These are phyloP conservation scores for Epinotia ramella DNA, from an alignment of 2,888 invertebrate species.

Conservation along the genomic window DNA sequence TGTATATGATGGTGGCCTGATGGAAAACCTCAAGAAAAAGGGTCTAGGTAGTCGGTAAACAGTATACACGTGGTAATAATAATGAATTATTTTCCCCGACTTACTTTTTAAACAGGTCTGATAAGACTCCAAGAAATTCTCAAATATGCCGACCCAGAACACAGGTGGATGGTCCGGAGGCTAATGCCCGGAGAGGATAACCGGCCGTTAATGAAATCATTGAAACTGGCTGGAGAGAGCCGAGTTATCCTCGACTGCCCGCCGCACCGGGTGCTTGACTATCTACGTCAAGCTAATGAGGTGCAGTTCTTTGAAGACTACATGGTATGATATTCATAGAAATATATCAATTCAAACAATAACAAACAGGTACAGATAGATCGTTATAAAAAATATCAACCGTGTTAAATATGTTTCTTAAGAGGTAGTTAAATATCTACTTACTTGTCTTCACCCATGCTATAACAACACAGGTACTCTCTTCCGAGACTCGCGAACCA, in stretches of 20 bases:
- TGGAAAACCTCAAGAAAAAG: too few species aligned
- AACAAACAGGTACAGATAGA: background rate
- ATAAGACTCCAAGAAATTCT: slow-evolving; percentile 92
- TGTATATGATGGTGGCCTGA: too few species aligned
- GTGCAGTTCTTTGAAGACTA: slow-evolving; percentile 94
- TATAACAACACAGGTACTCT: too few species aligned
- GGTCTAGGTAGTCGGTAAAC: too few species aligned
- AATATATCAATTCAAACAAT: background rate
- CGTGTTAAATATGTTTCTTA: too few species aligned
- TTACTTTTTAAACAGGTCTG: slow-evolving; percentile 79
- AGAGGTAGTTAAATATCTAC: too few species aligned
- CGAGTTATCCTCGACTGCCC: slow-evolving; percentile 92
- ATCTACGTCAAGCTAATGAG: slow-evolving; percentile 91
- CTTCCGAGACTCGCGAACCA: too few species aligned
- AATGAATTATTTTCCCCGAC: background rate
- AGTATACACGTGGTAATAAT: too few species aligned
- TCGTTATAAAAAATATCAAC: too few species aligned
- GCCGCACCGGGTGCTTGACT: slow-evolving; percentile 86
- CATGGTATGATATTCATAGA: slow-evolving; percentile 77
- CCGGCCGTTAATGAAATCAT: slow-evolving; percentile 90
- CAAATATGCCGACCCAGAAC: slow-evolving; percentile 88
- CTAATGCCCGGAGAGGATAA: slow-evolving; percentile 83
- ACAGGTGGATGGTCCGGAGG: slow-evolving; percentile 89
- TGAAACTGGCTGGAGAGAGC: slow-evolving; percentile 88
- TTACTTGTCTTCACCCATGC: too few species aligned